Conservation (phyloP, 1,140 invertebrate genomes). For the Drusus annulatus region DNA sequence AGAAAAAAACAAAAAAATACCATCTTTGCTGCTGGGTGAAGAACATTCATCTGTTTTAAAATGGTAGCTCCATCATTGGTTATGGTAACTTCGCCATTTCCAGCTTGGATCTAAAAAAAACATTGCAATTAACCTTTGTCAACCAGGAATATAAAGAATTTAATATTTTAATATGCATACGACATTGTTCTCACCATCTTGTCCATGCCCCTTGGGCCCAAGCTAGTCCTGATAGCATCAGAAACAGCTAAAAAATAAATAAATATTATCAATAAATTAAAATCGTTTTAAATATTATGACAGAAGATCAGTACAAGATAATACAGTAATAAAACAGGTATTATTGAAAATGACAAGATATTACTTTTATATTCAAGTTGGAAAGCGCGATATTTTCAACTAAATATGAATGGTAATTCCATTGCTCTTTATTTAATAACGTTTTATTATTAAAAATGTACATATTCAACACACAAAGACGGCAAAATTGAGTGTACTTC, state of each 20-base stretch:
- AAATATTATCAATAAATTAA: neutral
- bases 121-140: neutral
- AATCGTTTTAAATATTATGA: no score
- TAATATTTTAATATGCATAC: neutral
- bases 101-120: slow-evolving; percentile 88
- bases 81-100: slow-evolving; percentile 98
- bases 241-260: slow-evolving; percentile 87
- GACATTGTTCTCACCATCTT: slow-evolving; percentile 88
- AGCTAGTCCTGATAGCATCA: slow-evolving; percentile 98
- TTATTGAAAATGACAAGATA: no score
- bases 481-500: no score
- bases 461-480: slow-evolving; percentile 10
- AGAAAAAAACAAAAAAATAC: slow-evolving; percentile 69
- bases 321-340: no score
- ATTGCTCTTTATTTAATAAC: neutral
- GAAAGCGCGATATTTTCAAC: no score
- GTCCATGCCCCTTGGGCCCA: slow-evolving; percentile 99
- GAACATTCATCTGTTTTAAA: slow-evolving; percentile 98
- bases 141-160: neutral
- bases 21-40: slow-evolving; percentile 99
- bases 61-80: slow-evolving; percentile 99
- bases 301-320: no score
- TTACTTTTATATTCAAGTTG: no score
- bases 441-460: no score
- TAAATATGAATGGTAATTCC: neutral